phyloP scores from a whole-genome alignment of 2,888 invertebrate genomes.

The Acanthoscelides obtectus region DNA sequence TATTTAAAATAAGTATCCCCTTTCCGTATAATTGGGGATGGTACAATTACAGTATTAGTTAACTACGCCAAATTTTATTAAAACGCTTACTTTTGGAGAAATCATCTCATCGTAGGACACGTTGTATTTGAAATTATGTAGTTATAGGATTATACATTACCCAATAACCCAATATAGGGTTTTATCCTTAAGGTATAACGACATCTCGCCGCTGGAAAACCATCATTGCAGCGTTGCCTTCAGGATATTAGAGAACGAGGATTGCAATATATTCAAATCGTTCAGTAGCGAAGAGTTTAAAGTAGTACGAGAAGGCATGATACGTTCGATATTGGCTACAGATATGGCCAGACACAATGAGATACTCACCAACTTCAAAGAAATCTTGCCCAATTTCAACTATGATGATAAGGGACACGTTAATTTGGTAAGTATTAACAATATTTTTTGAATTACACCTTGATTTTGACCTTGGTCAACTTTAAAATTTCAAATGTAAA shows the following conservation, averaged over 20 bases:
- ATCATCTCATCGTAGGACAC: too few species aligned
- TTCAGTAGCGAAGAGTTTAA: slow-evolving; percentile 59
- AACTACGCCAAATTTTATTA: too few species aligned
- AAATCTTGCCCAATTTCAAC: slow-evolving; percentile 61
- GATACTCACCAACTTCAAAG: slow-evolving; percentile 67
- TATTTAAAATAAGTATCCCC: too few species aligned
- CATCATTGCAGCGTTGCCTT: slow-evolving; percentile 84
- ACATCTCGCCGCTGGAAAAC: slow-evolving; percentile 81
- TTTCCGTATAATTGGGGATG: too few species aligned
- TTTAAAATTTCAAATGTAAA: too few species aligned
- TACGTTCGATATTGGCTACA: slow-evolving; percentile 70
- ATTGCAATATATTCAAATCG: slow-evolving; percentile 74
- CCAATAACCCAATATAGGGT: too few species aligned
- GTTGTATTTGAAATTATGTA: too few species aligned
- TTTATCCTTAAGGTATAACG: slow-evolving; percentile 56
- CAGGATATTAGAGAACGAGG: slow-evolving; percentile 70
- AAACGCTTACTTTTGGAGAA: too few species aligned
- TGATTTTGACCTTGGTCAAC: too few species aligned
- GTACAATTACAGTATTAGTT: too few species aligned
- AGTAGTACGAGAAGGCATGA: slow-evolving; percentile 71
- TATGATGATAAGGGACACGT: slow-evolving; percentile 64
- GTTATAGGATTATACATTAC: too few species aligned
- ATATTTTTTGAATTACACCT: too few species aligned
- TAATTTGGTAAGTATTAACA: slow-evolving; percentile 69
- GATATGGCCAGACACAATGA: slow-evolving; percentile 79